These are phyloP conservation scores for Lithophane semibrunnea DNA, from an alignment of 2,888 invertebrate genomes.

Conservation along the genomic window DNA sequence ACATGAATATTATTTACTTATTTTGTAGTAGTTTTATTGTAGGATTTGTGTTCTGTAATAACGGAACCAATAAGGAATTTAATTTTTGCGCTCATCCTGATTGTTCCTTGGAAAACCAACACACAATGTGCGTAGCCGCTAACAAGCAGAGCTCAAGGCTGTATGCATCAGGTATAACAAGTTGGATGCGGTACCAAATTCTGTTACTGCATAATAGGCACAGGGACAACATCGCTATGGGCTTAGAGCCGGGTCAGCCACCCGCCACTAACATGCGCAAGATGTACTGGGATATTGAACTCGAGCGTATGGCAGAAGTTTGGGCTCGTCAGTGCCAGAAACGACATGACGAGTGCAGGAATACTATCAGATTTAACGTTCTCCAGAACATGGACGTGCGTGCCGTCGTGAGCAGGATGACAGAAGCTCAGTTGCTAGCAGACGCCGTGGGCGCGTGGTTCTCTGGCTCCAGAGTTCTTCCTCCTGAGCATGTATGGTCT, in stretches of 20 bases:
- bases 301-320: constrained; percentile 85
- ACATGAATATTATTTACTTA: constrained; percentile 73
- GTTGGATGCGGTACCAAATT: constrained; percentile 87
- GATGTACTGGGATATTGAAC: constrained; percentile 89
- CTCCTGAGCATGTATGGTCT: constrained; percentile 83
- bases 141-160: constrained; percentile 81
- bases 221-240: constrained; percentile 87
- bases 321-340: constrained; percentile 89
- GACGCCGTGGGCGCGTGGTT: constrained; percentile 87
- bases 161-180: constrained; percentile 86
- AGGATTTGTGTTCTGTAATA: constrained; percentile 65
- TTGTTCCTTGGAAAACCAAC: constrained; percentile 85
- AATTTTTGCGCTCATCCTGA: constrained; percentile 85
- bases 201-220: constrained; percentile 85
- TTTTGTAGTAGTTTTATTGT: constrained; percentile 74
- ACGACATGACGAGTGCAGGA: constrained; percentile 87
- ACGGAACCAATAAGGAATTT: constrained; percentile 30
- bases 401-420: constrained; percentile 81
- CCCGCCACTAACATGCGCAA: constrained; percentile 88
- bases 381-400: constrained; percentile 88
- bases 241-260: constrained; percentile 86
- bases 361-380: constrained; percentile 85
- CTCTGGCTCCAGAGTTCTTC: constrained; percentile 83
- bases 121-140: constrained; percentile 83
- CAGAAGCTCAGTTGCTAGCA: constrained; percentile 85